Evolutionary conservation across 2,113 vertebrate species (phyloP), one percentile per base, ranked within the genome.

Genomic region (Chaenocephalus aceratus): DNA sequence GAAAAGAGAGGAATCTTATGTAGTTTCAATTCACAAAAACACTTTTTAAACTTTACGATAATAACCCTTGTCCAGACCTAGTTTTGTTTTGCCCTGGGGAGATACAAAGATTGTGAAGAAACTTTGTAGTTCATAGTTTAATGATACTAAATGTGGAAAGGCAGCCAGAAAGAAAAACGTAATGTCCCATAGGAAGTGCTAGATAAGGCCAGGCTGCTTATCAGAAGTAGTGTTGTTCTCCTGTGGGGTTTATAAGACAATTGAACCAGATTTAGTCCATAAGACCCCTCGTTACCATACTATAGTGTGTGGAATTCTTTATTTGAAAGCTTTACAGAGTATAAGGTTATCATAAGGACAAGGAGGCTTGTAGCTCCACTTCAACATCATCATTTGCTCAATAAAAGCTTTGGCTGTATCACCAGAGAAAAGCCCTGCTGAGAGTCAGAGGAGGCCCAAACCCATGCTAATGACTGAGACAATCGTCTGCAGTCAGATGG

Each of bases 401-500:
- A 77, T 80, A 30, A 87, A 79, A 73, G 62, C 65, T 67, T 72
- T 68, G 76, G 59, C 58, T 75, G 48, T 85, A 75, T 87, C 71
- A 74, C 53, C 54, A 67, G 70, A 79, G 79, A 79, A 76, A 79
- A 75, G 69, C 77, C 74, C 81, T 59, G 53, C 53, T 86, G 82
- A 80, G 71, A 67, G 10, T 67, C 75, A 21, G 72, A 14, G 51
- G 64, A 14, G 49, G 61, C 58, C 67, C 58, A 76, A 80, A 68
- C 59, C 80, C 63, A 83, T 53, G 71, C 61, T 77, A 79, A 85
- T 82, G 82, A 83, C 79, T 83, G 81, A 84, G 79, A 88, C 87
- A 84, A 74, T 87, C 82, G 75, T 83, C 85, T 65, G 74, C 75
- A 87, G 79, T 90, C 82, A 90, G 72, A 89, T 74, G 83, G 10